phyloP scores from a whole-genome alignment of 2,113 vertebrate genomes.

The Jacana jacana region DNA sequence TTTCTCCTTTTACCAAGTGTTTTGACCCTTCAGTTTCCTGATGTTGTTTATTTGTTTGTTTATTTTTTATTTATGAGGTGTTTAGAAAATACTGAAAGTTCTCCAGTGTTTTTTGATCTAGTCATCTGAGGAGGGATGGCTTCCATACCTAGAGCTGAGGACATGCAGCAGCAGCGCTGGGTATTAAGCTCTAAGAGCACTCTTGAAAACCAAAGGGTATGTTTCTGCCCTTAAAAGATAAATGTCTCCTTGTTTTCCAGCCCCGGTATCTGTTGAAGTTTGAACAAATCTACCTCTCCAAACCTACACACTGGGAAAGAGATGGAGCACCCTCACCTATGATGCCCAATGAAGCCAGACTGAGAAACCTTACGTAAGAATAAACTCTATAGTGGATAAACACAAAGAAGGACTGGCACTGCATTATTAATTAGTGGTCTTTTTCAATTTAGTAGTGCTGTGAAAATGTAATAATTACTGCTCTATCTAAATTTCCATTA shows the following conservation, averaged over 20 bases:
- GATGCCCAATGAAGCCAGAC: conserved; percentile 97
- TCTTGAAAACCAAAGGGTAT: neutral
- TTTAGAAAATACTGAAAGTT: neutral
- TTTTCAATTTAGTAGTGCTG: neutral
- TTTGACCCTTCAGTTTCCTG: neutral
- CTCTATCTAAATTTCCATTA: neutral
- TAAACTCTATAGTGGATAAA: neutral
- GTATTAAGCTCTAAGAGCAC: neutral
- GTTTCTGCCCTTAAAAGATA: neutral
- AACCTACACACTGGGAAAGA: conserved; percentile 98
- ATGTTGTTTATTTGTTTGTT: neutral
- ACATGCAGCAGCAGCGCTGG: neutral
- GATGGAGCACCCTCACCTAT: conserved; percentile 97
- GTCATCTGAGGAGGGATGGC: neutral
- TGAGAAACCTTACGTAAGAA: conserved; percentile 95
- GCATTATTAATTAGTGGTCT: neutral
- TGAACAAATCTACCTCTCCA: conserved; percentile 98
- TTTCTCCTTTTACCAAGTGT: neutral
- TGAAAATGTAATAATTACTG: neutral
- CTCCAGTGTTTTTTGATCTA: neutral
- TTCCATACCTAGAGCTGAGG: neutral
- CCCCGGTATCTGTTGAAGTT: conserved; percentile 96
- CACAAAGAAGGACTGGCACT: neutral
- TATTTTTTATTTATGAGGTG: neutral
- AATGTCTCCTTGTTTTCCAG: conserved; percentile 71